Conservation (phyloP, 2,113 vertebrate species). For the Pelusios castaneus region DNA sequence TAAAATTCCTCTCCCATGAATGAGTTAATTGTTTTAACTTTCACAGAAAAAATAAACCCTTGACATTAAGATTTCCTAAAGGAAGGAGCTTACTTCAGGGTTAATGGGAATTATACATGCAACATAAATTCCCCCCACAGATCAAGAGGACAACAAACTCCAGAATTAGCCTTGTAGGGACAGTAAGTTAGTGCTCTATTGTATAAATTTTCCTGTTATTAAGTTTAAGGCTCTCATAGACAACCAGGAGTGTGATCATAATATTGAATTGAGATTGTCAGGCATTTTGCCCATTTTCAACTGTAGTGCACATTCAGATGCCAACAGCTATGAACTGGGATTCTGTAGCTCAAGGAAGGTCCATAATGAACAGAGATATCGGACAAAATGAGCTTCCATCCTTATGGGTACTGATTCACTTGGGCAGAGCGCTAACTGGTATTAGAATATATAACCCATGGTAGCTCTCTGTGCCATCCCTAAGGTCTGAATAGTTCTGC, state of each 20-base stretch:
- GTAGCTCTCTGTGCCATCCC: background rate
- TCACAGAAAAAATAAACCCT: background rate
- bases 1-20: constrained; percentile 61
- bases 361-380: background rate
- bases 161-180: background rate
- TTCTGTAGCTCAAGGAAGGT: background rate
- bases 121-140: background rate
- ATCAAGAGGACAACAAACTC: background rate
- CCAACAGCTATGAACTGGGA: background rate
- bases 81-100: constrained; percentile 3
- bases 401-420: background rate
- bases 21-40: constrained; percentile 60
- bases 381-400: background rate
- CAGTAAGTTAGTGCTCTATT: background rate
- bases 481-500: background rate
- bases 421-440: background rate
- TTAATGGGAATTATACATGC: constrained; percentile 10
- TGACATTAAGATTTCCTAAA: background rate
- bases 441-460: fast-evolving
- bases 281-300: background rate
- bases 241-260: background rate
- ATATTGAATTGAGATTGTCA: background rate
- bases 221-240: fast-evolving
- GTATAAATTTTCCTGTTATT: background rate
- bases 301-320: background rate